Evolutionary conservation across 2,888 invertebrate species (phyloP).

Genomic region (Drosophila kanekoi): DNA sequence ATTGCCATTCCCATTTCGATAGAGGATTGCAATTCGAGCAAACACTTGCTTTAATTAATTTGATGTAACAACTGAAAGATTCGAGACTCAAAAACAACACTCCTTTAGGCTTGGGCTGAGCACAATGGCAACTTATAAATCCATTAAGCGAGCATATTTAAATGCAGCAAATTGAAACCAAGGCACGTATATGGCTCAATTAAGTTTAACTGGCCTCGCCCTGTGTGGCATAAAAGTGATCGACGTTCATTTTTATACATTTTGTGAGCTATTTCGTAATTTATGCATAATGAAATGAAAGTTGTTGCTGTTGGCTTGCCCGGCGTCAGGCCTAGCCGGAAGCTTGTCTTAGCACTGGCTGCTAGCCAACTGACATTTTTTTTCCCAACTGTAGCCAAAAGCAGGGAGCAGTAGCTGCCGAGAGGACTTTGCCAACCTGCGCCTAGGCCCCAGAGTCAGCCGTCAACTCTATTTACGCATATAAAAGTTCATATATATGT

Average conservation of each 20-base stretch:
- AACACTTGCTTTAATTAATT: slow-evolving; percentile 15
- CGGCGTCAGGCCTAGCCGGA: slow-evolving; percentile 24
- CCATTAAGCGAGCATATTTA: slow-evolving; percentile 17
- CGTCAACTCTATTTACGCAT: slow-evolving; percentile 25
- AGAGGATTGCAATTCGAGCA: neutral
- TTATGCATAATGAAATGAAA: slow-evolving; percentile 64
- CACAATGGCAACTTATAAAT: slow-evolving; percentile 7
- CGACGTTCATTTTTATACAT: slow-evolving; percentile 52
- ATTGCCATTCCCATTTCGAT: slow-evolving; percentile 23
- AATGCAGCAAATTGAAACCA: slow-evolving; percentile 50
- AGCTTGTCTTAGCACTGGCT: slow-evolving; percentile 27
- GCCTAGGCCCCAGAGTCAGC: slow-evolving; percentile 24
- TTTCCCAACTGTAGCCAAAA: neutral
- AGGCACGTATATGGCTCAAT: slow-evolving; percentile 53
- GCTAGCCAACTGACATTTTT: slow-evolving; percentile 52
- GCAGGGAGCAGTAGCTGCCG: neutral
- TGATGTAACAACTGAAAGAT: neutral
- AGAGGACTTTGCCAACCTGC: slow-evolving; percentile 7
- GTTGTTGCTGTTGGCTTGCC: slow-evolving; percentile 41
- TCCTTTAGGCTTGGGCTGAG: neutral
- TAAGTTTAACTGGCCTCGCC: slow-evolving; percentile 13
- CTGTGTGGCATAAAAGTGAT: slow-evolving; percentile 34
- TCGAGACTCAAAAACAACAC: slow-evolving; percentile 2
- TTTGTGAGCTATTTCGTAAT: slow-evolving; percentile 61
- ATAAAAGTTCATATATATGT: slow-evolving; percentile 4